phyloP scores from a whole-genome alignment of 1,140 invertebrate genomes.

The Drosophila arawakana region DNA sequence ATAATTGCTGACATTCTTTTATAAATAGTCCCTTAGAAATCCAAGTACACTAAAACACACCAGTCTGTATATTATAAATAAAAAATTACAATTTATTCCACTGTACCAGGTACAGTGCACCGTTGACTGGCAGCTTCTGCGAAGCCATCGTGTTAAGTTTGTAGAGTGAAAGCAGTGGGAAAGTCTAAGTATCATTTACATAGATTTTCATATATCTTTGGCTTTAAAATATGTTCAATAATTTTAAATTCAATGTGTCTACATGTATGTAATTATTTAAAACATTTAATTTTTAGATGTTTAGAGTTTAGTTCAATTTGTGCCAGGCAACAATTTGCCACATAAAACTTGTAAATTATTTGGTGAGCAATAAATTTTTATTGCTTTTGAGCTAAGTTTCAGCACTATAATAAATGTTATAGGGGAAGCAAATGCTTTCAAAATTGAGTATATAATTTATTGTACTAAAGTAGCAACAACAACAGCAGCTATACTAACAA shows the following conservation, averaged over 20 bases:
- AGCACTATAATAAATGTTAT: no score
- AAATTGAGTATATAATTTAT: constrained; percentile 32
- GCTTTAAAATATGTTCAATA: neutral
- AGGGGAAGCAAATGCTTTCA: neutral
- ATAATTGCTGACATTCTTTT: neutral
- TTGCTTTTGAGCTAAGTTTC: no score
- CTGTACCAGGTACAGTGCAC: constrained; percentile 13
- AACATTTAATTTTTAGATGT: no score
- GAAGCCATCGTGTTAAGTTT: constrained; percentile 27
- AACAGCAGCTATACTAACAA: constrained; percentile 1
- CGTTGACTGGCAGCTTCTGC: constrained; percentile 1
- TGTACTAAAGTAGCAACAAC: constrained; percentile 33
- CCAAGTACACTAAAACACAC: no score
- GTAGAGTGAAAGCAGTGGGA: neutral
- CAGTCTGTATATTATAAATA: no score
- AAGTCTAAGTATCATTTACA: neutral
- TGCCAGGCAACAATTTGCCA: no score
- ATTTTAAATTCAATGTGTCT: neutral
- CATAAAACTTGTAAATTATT: no score
- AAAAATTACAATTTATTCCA: neutral
- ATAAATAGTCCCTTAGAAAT: no score
- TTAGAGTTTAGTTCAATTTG: no score
- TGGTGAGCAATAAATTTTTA: no score
- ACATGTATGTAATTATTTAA: no score
- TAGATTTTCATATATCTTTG: neutral